Base-by-base conservation (phyloP, 2,888 invertebrate species). In the Ditylenchus weischeri region DNA sequence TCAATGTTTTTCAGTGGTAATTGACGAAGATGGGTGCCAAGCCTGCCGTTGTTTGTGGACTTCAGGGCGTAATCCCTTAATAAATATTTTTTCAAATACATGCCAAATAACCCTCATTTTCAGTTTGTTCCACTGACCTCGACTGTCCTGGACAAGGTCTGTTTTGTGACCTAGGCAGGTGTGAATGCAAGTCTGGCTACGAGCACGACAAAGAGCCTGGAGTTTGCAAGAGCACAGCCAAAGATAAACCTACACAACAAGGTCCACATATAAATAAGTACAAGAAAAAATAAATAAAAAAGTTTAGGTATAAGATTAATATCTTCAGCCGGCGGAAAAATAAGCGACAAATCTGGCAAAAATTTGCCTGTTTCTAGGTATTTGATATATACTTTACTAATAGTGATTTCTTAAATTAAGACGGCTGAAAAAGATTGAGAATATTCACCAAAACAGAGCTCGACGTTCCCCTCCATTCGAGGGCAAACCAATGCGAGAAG, bases 21-120 rank as follows among this genome's bases (percentile, higher is more conserved):
- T 81, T 10, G 76, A 79, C 64, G 74, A 73, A 23, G 58, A 76
- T 13, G 80, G 81, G 5, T 81, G 81, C 50, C 81, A 81, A 65
- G 71, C 71, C 43, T 81, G 81, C 66, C 76, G 79, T 62, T 81
- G 81, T 64, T 58, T 81, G 21, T 81, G 80, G 79, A 69, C 72
- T 54, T 72, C 78, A 15, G 57, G 66, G n/a, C 65, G 78, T 78
- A 47, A 21, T 8, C 11, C 18, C 2, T 43, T 23, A 4, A 48
- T 23, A 29, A 29, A 29, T 4, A 29, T 29, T 2, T 29, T 29
- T 29, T 29, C 5, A 4, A 29, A 29, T 29, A 2, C 29, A 29
- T 29, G 29, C 29, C 5, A 6, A 8, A 43, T 43, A 10, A 38
- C 7, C 38, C 43, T 8, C 6, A 36, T 59, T 71, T 79, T 64